Conservation (phyloP, 1,140 invertebrate species). For the Hyphantria cunea region DNA sequence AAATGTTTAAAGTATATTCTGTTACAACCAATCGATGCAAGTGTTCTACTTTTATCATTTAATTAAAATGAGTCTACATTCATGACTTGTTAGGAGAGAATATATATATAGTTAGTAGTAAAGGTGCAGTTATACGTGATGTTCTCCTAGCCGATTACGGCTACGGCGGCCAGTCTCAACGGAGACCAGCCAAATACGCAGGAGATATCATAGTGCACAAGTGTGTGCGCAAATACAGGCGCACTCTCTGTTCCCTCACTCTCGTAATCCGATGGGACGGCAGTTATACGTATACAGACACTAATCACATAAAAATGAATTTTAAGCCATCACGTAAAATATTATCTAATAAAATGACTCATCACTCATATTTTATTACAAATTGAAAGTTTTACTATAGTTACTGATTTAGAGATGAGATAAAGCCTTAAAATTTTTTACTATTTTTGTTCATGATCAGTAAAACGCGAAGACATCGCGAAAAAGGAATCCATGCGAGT, state of each 20-base stretch:
- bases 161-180: too few relatives aligned
- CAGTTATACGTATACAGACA: background rate
- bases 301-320: slow-evolving; percentile 11
- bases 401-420: too few relatives aligned
- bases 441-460: slow-evolving; percentile 17
- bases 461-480: slow-evolving; percentile 20
- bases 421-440: background rate
- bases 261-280: too few relatives aligned
- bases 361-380: slow-evolving; percentile 14
- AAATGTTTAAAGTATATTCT: slow-evolving; percentile 56
- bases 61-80: slow-evolving; percentile 47
- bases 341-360: slow-evolving; percentile 11
- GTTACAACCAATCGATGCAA: slow-evolving; percentile 60
- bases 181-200: too few relatives aligned
- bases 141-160: too few relatives aligned
- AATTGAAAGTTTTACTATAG: too few relatives aligned
- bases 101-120: background rate
- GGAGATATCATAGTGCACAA: too few relatives aligned
- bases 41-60: slow-evolving; percentile 62
- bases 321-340: slow-evolving; percentile 5
- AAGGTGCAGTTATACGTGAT: background rate
- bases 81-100: slow-evolving; percentile 12
- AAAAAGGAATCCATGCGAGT: slow-evolving; percentile 7
- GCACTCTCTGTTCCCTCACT: too few relatives aligned
- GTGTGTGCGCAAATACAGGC: too few relatives aligned